Conservation (phyloP, 2,113 vertebrate genomes). For the Heloderma charlesbogerti region DNA sequence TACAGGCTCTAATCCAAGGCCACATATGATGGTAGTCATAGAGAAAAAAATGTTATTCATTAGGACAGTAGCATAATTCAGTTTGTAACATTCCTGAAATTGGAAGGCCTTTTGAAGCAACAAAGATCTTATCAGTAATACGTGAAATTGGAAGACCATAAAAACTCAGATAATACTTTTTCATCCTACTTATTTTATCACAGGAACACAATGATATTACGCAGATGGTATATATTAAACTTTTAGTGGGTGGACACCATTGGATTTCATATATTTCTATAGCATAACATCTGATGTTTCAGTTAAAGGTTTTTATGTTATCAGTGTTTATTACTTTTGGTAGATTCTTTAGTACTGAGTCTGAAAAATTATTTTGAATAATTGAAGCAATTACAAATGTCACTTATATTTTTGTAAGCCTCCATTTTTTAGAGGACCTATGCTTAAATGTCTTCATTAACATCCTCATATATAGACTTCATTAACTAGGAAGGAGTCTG, state of each 20-base stretch:
- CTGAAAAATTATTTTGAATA: not conserved
- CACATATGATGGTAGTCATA: slow-evolving; percentile 18
- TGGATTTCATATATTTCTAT: rapidly evolving
- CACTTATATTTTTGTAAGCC: not conserved
- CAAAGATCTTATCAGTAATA: not conserved
- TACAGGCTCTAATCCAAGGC: slow-evolving; percentile 52
- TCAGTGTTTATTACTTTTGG: not conserved
- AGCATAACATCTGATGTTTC: not conserved
- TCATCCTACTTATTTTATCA: slow-evolving; percentile 3
- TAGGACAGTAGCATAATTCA: slow-evolving; percentile 24
- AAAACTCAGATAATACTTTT: not conserved
- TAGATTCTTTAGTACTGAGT: not conserved
- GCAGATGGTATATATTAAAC: not conserved
- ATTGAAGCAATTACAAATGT: slow-evolving; percentile 9
- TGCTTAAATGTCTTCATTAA: not conserved
- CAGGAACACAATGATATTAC: not conserved
- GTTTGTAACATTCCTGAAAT: slow-evolving; percentile 32
- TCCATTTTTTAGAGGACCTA: not conserved
- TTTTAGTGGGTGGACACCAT: not conserved
- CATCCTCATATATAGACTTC: not conserved
- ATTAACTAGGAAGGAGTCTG: not conserved
- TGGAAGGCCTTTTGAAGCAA: slow-evolving; percentile 26
- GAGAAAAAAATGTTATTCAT: slow-evolving; percentile 3
- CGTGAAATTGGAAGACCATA: slow-evolving; percentile 5
- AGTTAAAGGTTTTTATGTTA: not conserved